These are phyloP conservation scores for Eristalinus sepulchralis DNA, from an alignment of 2,888 invertebrate species.

Conservation along the genomic window DNA sequence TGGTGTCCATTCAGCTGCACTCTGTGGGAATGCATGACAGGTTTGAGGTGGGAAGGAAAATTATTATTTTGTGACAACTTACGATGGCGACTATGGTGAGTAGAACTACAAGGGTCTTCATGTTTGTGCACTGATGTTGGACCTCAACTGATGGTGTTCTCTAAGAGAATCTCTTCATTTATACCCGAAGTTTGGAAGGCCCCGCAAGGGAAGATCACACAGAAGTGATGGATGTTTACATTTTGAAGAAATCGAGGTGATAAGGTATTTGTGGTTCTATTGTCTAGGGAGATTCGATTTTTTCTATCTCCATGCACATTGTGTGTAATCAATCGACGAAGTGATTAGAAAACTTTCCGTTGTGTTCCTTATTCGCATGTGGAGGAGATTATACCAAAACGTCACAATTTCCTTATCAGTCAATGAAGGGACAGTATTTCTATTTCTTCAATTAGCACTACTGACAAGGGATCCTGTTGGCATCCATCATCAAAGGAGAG, in stretches of 20 bases:
- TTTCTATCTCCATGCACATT: too few relatives aligned
- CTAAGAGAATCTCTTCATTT: constrained; percentile 3
- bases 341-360: background rate
- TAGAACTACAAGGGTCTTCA: constrained; percentile 27
- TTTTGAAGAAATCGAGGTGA: background rate
- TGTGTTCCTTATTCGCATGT: background rate
- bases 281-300: too few relatives aligned
- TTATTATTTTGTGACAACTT: background rate
- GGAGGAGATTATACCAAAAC: background rate
- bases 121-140: background rate
- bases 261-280: background rate
- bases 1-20: constrained; percentile 74
- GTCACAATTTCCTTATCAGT: background rate
- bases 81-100: constrained; percentile 25
- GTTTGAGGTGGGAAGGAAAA: background rate
- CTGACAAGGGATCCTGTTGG: too few relatives aligned
- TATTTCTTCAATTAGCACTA: too few relatives aligned
- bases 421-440: too few relatives aligned
- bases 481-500: too few relatives aligned
- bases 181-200: background rate
- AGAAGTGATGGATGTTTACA: background rate
- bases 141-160: constrained; percentile 10
- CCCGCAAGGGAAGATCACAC: background rate
- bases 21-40: background rate
- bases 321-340: background rate